Base-by-base conservation (phyloP, 2,888 invertebrate species). In the Thalpophila matura region DNA sequence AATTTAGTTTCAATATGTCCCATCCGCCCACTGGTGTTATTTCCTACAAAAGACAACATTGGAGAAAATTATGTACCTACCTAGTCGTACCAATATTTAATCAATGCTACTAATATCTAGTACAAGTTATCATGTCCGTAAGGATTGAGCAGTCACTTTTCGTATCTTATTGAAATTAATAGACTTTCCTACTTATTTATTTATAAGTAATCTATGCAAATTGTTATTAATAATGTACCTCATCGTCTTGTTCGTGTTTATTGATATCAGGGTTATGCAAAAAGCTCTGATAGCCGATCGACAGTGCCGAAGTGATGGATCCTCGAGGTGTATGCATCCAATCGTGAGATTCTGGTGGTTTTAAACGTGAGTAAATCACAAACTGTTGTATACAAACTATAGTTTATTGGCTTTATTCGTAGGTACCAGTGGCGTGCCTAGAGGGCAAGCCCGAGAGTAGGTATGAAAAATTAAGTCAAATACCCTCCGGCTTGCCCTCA, bases 1-100 rank as follows among this genome's bases (percentile, higher is more conserved):
- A 89, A 81, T 97, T 97, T 56, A 96, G 78, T 67, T 95, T 95
- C 57, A 97, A 84, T 43, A 96, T 95, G 59, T 95, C 93, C 90
- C 91, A 94, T 67, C 89, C 89, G 43, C 86, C 90, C 1, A 95
- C 85, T 1, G 88, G 76, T 50, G 84, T 80, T n/a, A 90, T 74
- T 59, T 90, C 86, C 88, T 93, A 6, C 0, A 69, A 70, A 42
- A 29, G 31, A 31, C 6, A n/a, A n/a, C 27, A 26, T 24, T 18
- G 24, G 7, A 26, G 4, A 58, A 14, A 16, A 55, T 3, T n/a
- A 3, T 16, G n/a, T n/a, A n/a, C n/a, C n/a, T n/a, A n/a, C n/a
- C n/a, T n/a, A n/a, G n/a, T n/a, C n/a, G n/a, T n/a, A n/a, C n/a
- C n/a, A n/a, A n/a, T n/a, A n/a, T n/a, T n/a, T n/a, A n/a, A n/a